A percentile compares a stretch with the other conserved stretches of the same genome.
phyloP scores from a whole-genome alignment of 2,888 invertebrate genomes.

The Loripinus fragilis region DNA sequence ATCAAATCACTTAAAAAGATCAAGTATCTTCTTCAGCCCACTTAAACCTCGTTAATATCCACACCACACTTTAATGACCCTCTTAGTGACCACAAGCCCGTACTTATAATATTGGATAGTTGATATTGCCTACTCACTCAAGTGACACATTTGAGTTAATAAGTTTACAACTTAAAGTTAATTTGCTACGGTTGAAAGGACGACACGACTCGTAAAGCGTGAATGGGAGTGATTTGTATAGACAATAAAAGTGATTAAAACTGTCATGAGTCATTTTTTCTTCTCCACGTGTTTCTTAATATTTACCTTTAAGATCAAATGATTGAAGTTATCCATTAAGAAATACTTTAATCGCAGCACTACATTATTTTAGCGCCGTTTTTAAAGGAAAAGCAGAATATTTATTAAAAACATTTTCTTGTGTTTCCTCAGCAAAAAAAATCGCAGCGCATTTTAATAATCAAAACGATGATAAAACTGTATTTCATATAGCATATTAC shows the following conservation, averaged over 20 bases:
- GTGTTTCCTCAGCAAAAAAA: no score
- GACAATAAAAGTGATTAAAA: constrained; percentile 23
- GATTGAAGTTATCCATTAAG: constrained; percentile 16
- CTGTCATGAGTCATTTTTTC: constrained; percentile 22
- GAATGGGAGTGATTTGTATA: background rate
- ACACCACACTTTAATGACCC: background rate
- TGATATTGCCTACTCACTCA: constrained; percentile 4
- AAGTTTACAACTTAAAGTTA: background rate
- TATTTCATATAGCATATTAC: no score
- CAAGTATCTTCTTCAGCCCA: background rate
- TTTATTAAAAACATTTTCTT: no score
- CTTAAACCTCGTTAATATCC: background rate
- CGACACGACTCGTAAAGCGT: background rate
- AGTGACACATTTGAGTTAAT: constrained; percentile 15
- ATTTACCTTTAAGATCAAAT: constrained; percentile 6
- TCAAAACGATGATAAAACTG: no score
- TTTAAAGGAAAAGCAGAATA: no score
- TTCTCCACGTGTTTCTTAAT: constrained; percentile 13
- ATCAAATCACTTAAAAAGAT: background rate
- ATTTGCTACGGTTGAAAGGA: background rate
- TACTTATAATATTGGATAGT: constrained; percentile 1
- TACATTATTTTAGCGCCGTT: constrained; percentile 3
- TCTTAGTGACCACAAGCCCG: background rate
- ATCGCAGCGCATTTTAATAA: no score
- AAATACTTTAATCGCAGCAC: background rate